Percentiles rank a stretch among this genome's conserved stretches.
Conservation (phyloP, 2,113 vertebrate genomes). For the Ameiurus melas region DNA sequence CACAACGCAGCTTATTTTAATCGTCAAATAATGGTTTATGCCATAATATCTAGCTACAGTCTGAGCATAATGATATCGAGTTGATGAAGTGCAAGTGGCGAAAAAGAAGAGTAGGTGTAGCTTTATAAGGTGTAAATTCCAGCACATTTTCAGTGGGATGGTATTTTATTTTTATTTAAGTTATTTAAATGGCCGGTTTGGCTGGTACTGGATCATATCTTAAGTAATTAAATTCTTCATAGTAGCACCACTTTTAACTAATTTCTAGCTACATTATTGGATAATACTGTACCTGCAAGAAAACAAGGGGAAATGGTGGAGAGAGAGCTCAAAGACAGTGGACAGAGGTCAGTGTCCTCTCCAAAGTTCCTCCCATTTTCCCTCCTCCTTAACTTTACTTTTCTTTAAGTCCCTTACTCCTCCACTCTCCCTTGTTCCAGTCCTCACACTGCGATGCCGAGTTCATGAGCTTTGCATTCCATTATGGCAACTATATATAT, state of each 20-base stretch:
- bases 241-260: neutral
- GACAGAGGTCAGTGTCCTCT: neutral
- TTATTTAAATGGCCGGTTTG: neutral
- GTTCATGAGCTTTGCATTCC: slow-evolving; percentile 69
- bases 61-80: neutral
- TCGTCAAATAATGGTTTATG: neutral
- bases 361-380: neutral
- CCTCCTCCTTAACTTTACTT: neutral
- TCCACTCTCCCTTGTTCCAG: slow-evolving; percentile 23
- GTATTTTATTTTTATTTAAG: neutral
- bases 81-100: neutral
- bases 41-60: neutral
- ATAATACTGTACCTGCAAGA: neutral
- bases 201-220: neutral
- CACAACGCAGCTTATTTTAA: neutral
- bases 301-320: neutral
- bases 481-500: neutral
- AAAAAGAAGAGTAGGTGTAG: neutral
- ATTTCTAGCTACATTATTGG: neutral
- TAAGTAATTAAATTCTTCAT: neutral
- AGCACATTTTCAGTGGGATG: neutral
- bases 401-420: neutral
- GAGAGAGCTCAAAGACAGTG: neutral
- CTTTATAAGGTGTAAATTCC: neutral
- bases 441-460: slow-evolving; percentile 50